Conservation (phyloP, 1,140 invertebrate genomes). For the Calycopis cecrops region DNA sequence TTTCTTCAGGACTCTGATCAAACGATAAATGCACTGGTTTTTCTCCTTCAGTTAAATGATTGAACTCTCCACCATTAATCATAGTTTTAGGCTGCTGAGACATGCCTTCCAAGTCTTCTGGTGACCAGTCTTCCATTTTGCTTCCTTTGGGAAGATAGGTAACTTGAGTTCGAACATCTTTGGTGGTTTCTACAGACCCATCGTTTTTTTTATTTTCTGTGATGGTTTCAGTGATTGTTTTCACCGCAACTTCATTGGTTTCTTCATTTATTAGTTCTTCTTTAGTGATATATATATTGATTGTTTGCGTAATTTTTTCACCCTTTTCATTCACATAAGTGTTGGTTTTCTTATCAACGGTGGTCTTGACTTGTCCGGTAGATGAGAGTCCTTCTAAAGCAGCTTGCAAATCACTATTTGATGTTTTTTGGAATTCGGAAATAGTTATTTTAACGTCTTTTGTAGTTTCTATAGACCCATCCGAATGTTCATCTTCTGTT, state of each 20-base stretch:
- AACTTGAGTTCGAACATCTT: constrained; percentile 72
- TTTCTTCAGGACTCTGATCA: too few species aligned
- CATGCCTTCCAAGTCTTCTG: constrained; percentile 50
- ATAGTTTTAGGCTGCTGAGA: constrained; percentile 28
- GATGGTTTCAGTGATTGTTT: constrained; percentile 69
- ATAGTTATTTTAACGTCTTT: constrained; percentile 74
- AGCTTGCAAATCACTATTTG: constrained; percentile 62
- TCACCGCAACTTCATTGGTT: constrained; percentile 63
- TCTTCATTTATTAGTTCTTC: constrained; percentile 64
- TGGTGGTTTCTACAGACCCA: constrained; percentile 67
- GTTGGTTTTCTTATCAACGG: constrained; percentile 62
- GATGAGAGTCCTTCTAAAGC: constrained; percentile 52
- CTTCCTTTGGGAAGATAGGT: constrained; percentile 68
- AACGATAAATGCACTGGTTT: too few species aligned
- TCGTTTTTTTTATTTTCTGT: constrained; percentile 61
- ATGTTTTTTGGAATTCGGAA: constrained; percentile 70
- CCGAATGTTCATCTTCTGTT: constrained; percentile 67
- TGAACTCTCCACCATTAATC: too few species aligned
- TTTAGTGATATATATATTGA: constrained; percentile 63
- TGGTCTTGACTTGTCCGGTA: constrained; percentile 65
- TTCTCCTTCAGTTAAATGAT: too few species aligned
- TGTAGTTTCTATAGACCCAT: constrained; percentile 70
- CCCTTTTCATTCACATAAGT: constrained; percentile 43
- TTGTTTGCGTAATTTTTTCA: constrained; percentile 59
- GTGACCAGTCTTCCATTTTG: constrained; percentile 65